Conservation (phyloP, 2,797 vertebrate genomes). For the Anabas testudineus region DNA sequence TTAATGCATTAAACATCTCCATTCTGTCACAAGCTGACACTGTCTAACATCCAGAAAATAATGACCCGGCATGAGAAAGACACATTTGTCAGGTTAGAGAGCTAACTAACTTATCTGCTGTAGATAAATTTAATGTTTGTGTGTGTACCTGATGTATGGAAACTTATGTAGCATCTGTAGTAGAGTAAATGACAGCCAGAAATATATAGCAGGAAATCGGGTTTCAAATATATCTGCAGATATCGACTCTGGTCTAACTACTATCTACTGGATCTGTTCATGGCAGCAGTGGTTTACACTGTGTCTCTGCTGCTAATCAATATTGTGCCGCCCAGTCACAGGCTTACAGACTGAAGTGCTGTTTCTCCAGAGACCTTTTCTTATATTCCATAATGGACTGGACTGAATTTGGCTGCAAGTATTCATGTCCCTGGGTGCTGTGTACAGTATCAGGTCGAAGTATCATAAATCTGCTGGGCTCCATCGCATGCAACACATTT, state of each 20-base stretch:
- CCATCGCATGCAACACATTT: too few relatives aligned
- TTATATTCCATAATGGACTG: neutral
- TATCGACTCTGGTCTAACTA: neutral
- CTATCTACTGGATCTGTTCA: neutral
- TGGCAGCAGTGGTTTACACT: neutral
- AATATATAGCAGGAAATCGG: neutral
- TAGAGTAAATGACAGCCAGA: neutral
- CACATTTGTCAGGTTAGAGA: too few relatives aligned
- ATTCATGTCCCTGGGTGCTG: too few relatives aligned
- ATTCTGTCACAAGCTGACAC: too few relatives aligned
- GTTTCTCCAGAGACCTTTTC: neutral
- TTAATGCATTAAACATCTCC: too few relatives aligned
- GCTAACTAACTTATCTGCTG: too few relatives aligned
- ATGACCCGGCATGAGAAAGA: too few relatives aligned
- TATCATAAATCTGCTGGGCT: too few relatives aligned
- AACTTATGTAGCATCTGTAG: neutral
- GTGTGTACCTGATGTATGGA: neutral
- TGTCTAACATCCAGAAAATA: too few relatives aligned
- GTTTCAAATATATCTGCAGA: neutral
- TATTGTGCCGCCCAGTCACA: neutral
- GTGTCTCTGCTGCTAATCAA: neutral
- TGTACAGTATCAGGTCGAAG: too few relatives aligned
- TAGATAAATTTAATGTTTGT: neutral
- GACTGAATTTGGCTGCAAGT: neutral
- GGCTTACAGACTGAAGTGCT: neutral